These are phyloP conservation scores for Steinernema scapterisci DNA, from an alignment of 2,888 invertebrate species.

Conservation along the genomic window DNA sequence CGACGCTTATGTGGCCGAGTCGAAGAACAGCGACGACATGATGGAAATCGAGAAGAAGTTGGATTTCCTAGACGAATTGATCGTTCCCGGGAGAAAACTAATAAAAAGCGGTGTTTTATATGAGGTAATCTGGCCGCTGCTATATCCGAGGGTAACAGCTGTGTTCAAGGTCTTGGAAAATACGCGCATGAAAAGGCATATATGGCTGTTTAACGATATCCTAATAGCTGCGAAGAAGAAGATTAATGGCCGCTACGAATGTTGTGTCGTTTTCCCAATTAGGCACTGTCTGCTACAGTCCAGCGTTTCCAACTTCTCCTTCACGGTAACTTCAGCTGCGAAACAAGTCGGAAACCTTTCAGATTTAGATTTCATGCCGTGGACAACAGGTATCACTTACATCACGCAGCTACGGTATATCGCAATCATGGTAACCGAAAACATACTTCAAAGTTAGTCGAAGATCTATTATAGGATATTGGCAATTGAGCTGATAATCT, in stretches of 20 bases:
- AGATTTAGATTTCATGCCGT: background rate
- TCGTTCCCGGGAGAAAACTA: background rate
- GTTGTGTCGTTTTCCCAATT: constrained; percentile 6
- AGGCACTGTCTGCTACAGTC: background rate
- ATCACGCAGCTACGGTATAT: constrained; percentile 9
- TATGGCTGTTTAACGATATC: constrained; percentile 17
- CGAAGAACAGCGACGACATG: background rate
- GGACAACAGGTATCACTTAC: background rate
- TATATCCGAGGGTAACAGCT: background rate
- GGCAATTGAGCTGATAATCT: background rate
- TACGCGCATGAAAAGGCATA: background rate
- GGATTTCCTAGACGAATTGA: background rate
- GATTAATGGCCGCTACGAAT: constrained; percentile 5
- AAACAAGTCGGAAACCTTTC: background rate
- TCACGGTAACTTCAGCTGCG: background rate
- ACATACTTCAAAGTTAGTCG: background rate
- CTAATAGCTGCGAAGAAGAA: constrained; percentile 3
- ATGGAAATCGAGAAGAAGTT: constrained; percentile 9
- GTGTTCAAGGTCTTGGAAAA: background rate
- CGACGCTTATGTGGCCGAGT: constrained; percentile 10
- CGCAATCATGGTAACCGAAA: constrained; percentile 9
- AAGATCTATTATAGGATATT: background rate
- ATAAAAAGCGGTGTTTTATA: constrained; percentile 7
- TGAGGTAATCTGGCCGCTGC: background rate
- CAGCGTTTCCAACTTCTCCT: constrained; percentile 3